A percentile compares a stretch with the other conserved stretches of the same genome.
These are phyloP conservation scores for Abscondita cerata DNA, from an alignment of 2,888 invertebrate genomes.

Conservation along the genomic window DNA sequence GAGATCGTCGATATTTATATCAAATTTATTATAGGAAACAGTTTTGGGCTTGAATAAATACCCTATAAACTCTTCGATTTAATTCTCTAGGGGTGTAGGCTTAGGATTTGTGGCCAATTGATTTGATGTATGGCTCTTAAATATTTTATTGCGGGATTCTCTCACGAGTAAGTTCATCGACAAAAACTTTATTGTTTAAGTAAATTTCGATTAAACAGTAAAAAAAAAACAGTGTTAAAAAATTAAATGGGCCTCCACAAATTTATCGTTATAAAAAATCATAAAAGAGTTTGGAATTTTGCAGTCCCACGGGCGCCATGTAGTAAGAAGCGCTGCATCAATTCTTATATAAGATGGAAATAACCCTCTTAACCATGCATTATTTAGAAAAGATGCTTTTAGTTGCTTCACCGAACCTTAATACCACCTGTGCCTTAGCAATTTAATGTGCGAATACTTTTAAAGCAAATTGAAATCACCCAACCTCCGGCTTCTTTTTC, in stretches of 20 bases:
- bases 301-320: slow-evolving; percentile 9
- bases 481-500: background rate
- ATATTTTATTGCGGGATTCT: slow-evolving; percentile 23
- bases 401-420: slow-evolving; percentile 48
- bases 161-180: background rate
- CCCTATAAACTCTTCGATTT: slow-evolving; percentile 38
- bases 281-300: slow-evolving; percentile 2
- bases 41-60: slow-evolving; percentile 39
- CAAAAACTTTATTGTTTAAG: background rate
- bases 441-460: slow-evolving; percentile 28
- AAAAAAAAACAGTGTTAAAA: slow-evolving; percentile 4
- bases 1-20: slow-evolving; percentile 16
- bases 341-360: slow-evolving; percentile 46
- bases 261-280: slow-evolving; percentile 5
- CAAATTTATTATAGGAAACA: slow-evolving; percentile 31
- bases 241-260: background rate
- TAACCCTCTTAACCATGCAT: slow-evolving; percentile 52
- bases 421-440: slow-evolving; percentile 47
- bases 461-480: slow-evolving; percentile 9
- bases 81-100: slow-evolving; percentile 33
- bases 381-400: slow-evolving; percentile 57
- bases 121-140: slow-evolving; percentile 45
- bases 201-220: slow-evolving; percentile 1
- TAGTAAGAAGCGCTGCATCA: slow-evolving; percentile 20
- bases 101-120: slow-evolving; percentile 52